Evolutionary conservation across 2,888 invertebrate genomes (phyloP), one percentile per base, ranked within the genome.

Genomic region (Netelia fuscicornis): DNA sequence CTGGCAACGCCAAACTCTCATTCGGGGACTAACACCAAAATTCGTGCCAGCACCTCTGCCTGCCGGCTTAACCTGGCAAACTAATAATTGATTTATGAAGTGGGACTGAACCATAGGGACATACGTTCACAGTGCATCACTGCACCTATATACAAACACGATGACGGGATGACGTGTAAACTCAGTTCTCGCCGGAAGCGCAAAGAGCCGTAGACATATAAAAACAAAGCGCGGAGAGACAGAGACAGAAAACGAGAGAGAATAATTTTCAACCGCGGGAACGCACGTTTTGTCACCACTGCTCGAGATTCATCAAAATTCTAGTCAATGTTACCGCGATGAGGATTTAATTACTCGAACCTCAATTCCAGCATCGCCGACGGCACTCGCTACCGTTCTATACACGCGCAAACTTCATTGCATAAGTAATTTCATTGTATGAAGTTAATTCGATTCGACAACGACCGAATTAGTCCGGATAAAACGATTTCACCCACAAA

Each of bases 21-120:
- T 30, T 30, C 30, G 30, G 30, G 30, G 30, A 30, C 25, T 20
- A 71, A 76, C 86, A 81, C 86, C 84, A 75, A 86, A 86, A 88
- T 87, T 86, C 83, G 77, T 82, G 80, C 56, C 37, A 83, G 81
- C 83, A 70, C 52, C 42, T 71, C 48, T 60, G 77, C 67, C 75
- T 48, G 67, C 68, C 58, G 75, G 84, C 84, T 77, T 78, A 58
- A 86, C 81, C 83, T 83, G 85, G 83, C 74, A 64, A 89, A 89
- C 88, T 90, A 85, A 83, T 89, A 89, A 89, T 89, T 89, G 85
- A 88, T 85, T 89, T 89, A 88, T 83, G 67, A 78, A 84, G 83
- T 84, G 72, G 74, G 64, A 65, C 56, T 60, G 52, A 64, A 75
- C 67, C 70, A 37, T 58, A 67, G 44, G 74, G 48, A 75, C 65